Percentiles rank a stretch among this genome's conserved stretches.
Conservation (phyloP, 2,797 vertebrate genomes). For the Rhynchonycteris naso region DNA sequence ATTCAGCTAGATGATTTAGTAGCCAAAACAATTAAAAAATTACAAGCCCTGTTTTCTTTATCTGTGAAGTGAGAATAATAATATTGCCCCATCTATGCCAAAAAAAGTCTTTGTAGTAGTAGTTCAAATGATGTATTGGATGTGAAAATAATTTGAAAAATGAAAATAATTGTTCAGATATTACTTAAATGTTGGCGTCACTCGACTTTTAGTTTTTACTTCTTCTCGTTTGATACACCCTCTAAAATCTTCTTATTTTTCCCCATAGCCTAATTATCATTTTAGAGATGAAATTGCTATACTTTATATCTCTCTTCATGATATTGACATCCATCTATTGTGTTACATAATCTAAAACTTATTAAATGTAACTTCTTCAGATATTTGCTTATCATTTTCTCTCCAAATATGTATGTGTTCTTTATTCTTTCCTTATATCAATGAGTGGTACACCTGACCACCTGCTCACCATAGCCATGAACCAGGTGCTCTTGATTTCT, state of each 20-base stretch:
- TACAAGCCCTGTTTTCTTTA: neutral
- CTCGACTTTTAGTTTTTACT: neutral
- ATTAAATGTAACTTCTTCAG: neutral
- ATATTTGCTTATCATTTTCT: neutral
- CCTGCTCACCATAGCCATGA: neutral
- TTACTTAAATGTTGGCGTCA: neutral
- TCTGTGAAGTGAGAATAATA: conserved; percentile 15
- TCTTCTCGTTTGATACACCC: neutral
- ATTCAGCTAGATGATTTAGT: neutral
- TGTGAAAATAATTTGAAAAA: conserved; percentile 44
- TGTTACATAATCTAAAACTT: neutral
- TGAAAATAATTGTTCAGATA: conserved; percentile 37
- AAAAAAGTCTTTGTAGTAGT: neutral
- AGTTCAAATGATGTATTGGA: neutral
- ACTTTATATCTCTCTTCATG: neutral
- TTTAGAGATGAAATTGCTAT: neutral
- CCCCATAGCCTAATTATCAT: neutral
- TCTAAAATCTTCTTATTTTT: neutral
- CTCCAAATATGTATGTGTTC: accelerated
- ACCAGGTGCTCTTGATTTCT: neutral
- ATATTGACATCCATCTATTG: neutral
- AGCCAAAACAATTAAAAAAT: conserved; percentile 41
- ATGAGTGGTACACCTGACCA: too few species aligned
- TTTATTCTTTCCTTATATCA: neutral
- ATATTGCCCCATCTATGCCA: neutral